Base-by-base conservation (phyloP, 2,113 vertebrate genomes). In the Lonchura striata region DNA sequence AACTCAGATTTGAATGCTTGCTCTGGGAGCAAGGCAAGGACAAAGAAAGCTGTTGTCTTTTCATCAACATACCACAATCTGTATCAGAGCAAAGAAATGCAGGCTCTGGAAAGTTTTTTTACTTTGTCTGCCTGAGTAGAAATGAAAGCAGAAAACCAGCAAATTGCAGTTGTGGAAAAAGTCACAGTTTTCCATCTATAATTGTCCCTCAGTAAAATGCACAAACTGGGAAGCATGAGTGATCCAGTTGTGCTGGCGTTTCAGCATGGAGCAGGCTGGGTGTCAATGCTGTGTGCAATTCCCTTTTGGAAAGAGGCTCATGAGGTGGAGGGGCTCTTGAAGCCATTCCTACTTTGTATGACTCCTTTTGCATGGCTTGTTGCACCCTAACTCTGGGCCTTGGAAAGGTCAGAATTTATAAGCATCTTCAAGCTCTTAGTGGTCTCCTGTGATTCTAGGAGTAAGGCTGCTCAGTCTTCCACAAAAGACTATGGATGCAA, bases 311-410 rank as follows among this genome's bases (percentile, higher is more conserved):
- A 49, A 31, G 5, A 37, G 72, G 20, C 56, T 57, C 19, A 4
- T 11, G 35, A 21, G 44, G 47, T 27, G 10, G 33, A 50, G 57
- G 41, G 33, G 27, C 35, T 41, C 53, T 44, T 7, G 5, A 20
- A 75, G 78, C 52, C 31, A 10, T 75, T 87, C 33, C 39, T 15
- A 14, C 50, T 70, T 47, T 0, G 1, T 21, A 20, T 0, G 0
- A 30, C n/a, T 53, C 30, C 25, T 77, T 83, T 80, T 74, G 18
- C 31, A 39, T 13, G 2, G 5, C 16, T 88, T 53, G 28, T 37
- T 75, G 33, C 28, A 42, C 17, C 46, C 59, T 56, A 0, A 42
- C 33, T 60, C 1, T 4, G 27, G 54, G 31, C n/a, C 47, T 65
- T 57, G 76, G 47, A 65, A 57, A 57, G 10, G n/a, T 17, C 25